phyloP scores from a whole-genome alignment of 37 sponge, comb jelly and placozoan genomes.

The Oopsacas minuta region DNA sequence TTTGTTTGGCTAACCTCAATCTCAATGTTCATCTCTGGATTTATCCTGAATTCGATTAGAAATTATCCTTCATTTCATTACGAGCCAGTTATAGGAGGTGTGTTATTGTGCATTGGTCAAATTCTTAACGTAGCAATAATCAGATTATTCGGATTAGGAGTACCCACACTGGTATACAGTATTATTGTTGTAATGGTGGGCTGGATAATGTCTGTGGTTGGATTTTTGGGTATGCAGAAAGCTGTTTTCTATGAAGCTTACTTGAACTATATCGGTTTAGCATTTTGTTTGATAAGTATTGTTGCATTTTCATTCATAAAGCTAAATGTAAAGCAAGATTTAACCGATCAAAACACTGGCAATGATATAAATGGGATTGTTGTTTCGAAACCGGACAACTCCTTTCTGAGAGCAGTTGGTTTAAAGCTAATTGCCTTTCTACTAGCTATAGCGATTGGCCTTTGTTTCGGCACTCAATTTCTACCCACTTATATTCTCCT shows the following conservation, averaged over 20 bases:
- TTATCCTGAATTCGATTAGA: not conserved
- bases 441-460: not conserved
- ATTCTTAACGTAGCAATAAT: not conserved
- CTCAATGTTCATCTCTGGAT: not conserved
- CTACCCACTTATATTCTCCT: not conserved
- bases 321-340: not conserved
- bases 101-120: slow-evolving; percentile 12
- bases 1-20: slow-evolving; percentile 2
- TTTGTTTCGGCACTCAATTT: not conserved
- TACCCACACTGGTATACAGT: not conserved
- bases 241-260: not conserved
- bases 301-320: not conserved
- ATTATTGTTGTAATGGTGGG: slow-evolving; percentile 7
- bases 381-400: not conserved
- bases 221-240: slow-evolving; percentile 1
- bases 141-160: not conserved
- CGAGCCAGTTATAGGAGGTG: not conserved
- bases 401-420: not conserved
- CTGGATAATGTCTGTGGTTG: not conserved
- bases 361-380: no score
- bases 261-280: not conserved
- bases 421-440: not conserved
- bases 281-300: slow-evolving; percentile 7
- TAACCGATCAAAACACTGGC: not conserved
- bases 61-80: not conserved